Percentiles rank a stretch among this genome's conserved stretches.
Evolutionary conservation across 2,797 vertebrate genomes (phyloP).

Genomic region (Tinamus major): DNA sequence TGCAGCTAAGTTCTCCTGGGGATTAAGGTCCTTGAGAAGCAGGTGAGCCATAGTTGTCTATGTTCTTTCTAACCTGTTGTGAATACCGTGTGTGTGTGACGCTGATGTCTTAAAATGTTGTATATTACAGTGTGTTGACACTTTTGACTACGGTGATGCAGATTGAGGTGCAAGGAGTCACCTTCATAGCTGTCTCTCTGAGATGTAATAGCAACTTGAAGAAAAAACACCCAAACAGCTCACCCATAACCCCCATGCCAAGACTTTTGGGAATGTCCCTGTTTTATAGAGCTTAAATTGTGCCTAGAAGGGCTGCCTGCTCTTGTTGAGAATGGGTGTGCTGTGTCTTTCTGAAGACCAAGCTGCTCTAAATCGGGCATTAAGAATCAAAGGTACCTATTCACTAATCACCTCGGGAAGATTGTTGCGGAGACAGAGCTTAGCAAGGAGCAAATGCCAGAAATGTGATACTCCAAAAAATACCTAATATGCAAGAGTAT

Average conservation of each 20-base stretch:
- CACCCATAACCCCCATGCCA: not conserved
- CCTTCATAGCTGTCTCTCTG: not conserved
- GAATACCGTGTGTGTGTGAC: not conserved
- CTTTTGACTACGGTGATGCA: not conserved
- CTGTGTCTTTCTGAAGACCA: not conserved
- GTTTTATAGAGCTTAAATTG: not conserved
- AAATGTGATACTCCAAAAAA: not conserved
- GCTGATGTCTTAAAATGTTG: not conserved
- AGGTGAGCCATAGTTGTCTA: not conserved
- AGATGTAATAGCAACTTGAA: not conserved
- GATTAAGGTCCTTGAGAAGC: not conserved
- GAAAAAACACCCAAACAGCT: not conserved
- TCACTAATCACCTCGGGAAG: not conserved
- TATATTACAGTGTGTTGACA: not conserved
- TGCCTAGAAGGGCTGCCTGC: not conserved
- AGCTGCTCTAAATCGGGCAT: not conserved
- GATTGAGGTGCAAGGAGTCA: not conserved
- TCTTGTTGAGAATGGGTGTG: not conserved
- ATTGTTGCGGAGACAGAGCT: not conserved
- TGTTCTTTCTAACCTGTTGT: not conserved
- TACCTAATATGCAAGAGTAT: accelerated
- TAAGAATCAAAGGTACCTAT: not conserved
- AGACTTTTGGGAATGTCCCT: not conserved
- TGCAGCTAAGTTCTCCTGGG: not conserved
- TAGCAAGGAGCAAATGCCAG: not conserved